Evolutionary conservation across 2,113 vertebrate species (phyloP).

Genomic region (Rhagologus leucostigma): DNA sequence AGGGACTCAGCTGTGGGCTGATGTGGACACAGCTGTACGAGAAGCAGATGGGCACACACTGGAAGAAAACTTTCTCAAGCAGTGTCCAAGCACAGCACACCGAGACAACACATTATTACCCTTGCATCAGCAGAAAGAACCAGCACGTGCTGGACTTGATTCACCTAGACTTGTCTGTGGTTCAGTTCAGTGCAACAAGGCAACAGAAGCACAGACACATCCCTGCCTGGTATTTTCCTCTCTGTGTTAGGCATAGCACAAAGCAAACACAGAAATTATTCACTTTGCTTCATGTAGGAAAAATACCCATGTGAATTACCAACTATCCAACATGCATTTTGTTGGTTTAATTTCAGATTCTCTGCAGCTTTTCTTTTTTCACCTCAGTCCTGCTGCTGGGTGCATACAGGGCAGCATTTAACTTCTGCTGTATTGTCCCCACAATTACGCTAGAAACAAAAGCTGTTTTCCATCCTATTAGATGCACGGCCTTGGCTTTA

Average conservation of each 20-base stretch:
- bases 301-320: not conserved
- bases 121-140: not conserved
- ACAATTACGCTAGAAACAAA: not conserved
- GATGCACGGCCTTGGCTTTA: not conserved
- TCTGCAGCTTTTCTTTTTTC: not conserved
- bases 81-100: not conserved
- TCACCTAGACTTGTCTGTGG: not conserved
- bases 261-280: not conserved
- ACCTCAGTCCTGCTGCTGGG: not conserved
- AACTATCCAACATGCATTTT: not conserved
- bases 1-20: not conserved
- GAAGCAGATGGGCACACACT: not conserved
- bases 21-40: not conserved
- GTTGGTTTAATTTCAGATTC: not conserved
- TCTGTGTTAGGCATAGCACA: not conserved
- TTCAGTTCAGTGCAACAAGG: not conserved
- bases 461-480: not conserved
- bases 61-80: not conserved
- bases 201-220: not conserved
- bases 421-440: not conserved
- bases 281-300: not conserved
- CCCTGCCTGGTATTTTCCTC: not conserved
- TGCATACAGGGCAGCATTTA: not conserved
- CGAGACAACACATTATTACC: not conserved
- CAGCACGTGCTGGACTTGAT: accelerated